Evolutionary conservation across 2,888 invertebrate genomes (phyloP), one percentile per base, ranked within the genome.

Genomic region (Endotricha flammealis): DNA sequence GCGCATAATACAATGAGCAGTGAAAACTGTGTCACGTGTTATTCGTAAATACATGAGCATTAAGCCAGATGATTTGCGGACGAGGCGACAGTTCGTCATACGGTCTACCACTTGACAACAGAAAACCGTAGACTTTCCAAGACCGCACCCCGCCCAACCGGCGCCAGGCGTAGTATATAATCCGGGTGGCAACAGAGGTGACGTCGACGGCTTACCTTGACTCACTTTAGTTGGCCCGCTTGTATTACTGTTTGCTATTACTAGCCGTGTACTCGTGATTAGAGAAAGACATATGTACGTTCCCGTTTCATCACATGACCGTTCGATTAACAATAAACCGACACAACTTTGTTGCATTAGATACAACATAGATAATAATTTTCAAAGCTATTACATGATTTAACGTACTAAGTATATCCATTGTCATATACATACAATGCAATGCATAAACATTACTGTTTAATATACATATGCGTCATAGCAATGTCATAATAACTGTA

Each of bases 151-250:
- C 73, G 71, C 57, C 69, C 48, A 50, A 57, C 32, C 58, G 72
- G 69, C 71, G 68, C 67, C 70, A 48, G 39, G 20, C 31, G 36
- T 39, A 57, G 46, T 48, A 59, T 51, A 61, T 60, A 68, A 70
- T 77, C 82, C 83, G 82, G 80, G 75, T 83, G 60, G 83, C 73
- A 86, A 85, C 83, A 68, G 63, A 48, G 48, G 52, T 73, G 73
- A 78, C 77, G 78, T 67, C 60, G 65, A 50, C 51, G 49, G 63
- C 64, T 81, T 77, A 81, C 83, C 83, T 85, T 85, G 83, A 82
- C 83, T 83, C 76, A 82, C 72, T 79, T 83, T 64, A 63, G 71
- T 60, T 66, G 69, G 70, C 69, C 71, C 68, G 79, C 72, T 77
- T 73, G 71, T 70, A 75, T 63, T 70, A 70, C 64, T 64, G 64